Percentiles rank a stretch among this genome's conserved stretches.
phyloP scores from a whole-genome alignment of 2,797 vertebrate genomes.

The Helostoma temminkii region DNA sequence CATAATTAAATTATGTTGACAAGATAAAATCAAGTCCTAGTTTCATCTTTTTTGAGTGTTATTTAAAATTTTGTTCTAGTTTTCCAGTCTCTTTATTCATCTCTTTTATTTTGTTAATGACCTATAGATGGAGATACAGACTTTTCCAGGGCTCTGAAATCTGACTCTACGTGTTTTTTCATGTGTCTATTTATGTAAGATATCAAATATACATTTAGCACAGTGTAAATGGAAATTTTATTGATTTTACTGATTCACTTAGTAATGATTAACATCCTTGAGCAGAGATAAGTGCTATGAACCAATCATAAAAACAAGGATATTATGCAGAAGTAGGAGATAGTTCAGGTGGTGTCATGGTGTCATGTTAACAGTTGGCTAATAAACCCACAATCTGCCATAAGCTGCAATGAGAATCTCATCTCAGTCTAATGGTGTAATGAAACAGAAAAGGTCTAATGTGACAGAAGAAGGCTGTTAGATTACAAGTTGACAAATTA shows the following conservation, averaged over 20 bases:
- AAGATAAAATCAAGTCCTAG: too few species aligned
- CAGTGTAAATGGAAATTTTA: not conserved
- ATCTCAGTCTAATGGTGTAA: too few species aligned
- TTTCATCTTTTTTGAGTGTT: too few species aligned
- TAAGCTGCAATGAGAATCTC: not conserved
- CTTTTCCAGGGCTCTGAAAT: too few species aligned
- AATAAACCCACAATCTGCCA: not conserved
- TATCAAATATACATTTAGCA: not conserved
- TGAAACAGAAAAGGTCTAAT: not conserved
- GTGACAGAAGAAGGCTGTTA: not conserved
- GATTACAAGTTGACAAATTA: not conserved
- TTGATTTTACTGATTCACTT: not conserved
- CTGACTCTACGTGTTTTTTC: too few species aligned
- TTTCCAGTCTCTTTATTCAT: too few species aligned
- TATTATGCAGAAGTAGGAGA: not conserved
- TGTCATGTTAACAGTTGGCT: not conserved
- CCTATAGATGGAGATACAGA: too few species aligned
- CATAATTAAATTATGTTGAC: too few species aligned
- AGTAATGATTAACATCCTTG: not conserved
- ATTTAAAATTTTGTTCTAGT: too few species aligned
- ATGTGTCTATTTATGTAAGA: not conserved
- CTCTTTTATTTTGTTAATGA: too few species aligned
- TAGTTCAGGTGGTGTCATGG: too few species aligned
- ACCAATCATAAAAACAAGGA: too few species aligned
- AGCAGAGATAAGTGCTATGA: not conserved